A percentile compares a stretch with the other conserved stretches of the same genome.
These are phyloP conservation scores for Noturus placidus DNA, from an alignment of 2,113 vertebrate species.

Conservation along the genomic window DNA sequence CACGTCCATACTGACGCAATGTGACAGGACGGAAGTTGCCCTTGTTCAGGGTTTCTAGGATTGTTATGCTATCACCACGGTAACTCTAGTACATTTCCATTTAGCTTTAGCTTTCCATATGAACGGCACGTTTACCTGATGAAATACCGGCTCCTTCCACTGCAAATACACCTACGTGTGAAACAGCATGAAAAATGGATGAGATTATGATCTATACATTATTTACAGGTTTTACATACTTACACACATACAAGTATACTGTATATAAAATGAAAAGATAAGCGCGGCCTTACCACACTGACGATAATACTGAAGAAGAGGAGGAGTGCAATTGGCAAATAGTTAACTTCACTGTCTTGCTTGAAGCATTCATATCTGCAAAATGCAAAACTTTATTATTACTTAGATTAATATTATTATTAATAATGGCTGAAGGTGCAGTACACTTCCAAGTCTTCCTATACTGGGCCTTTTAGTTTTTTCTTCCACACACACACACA, in stretches of 20 bases:
- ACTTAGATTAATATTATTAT: neutral
- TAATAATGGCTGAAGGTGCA: neutral
- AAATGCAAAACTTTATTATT: slow-evolving; percentile 51
- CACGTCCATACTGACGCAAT: neutral
- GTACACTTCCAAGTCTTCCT: neutral
- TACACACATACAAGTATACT: neutral
- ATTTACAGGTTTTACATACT: neutral
- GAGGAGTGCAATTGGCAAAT: slow-evolving; percentile 80
- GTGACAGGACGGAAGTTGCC: neutral
- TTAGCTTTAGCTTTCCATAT: neutral
- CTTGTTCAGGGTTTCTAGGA: neutral
- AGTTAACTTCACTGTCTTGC: slow-evolving; percentile 83
- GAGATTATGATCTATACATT: neutral
- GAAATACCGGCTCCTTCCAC: slow-evolving; percentile 95
- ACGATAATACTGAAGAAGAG: slow-evolving; percentile 88
- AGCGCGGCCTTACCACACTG: slow-evolving; percentile 81
- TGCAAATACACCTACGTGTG: slow-evolving; percentile 84
- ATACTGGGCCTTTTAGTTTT: neutral
- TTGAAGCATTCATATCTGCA: slow-evolving; percentile 97
- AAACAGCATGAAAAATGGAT: neutral
- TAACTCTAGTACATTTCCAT: neutral
- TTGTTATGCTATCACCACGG: neutral
- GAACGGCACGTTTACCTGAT: slow-evolving; percentile 80
- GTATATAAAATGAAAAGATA: neutral
- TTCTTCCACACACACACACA: neutral